These are phyloP conservation scores for Chirona hameri DNA, from an alignment of 2,888 invertebrate species.

Conservation along the genomic window DNA sequence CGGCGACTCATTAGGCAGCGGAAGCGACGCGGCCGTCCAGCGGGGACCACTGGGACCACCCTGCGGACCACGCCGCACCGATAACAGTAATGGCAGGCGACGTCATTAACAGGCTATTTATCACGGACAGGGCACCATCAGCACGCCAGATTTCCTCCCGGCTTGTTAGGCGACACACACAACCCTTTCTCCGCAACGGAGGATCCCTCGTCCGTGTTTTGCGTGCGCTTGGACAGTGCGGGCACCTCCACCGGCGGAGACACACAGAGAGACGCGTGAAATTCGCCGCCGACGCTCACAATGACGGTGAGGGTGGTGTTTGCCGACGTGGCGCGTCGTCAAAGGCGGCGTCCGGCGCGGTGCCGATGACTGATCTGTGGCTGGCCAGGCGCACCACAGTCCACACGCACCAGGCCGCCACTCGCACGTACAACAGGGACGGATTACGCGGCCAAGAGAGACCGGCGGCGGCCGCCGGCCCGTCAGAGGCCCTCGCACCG, in stretches of 20 bases:
- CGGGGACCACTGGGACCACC: background rate
- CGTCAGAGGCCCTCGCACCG: background rate
- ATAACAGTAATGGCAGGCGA: background rate
- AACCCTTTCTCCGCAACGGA: background rate
- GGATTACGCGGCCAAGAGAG: background rate
- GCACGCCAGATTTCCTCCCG: background rate
- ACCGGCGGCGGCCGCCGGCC: background rate
- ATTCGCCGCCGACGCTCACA: background rate
- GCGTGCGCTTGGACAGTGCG: background rate
- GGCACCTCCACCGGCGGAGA: background rate
- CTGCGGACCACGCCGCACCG: background rate
- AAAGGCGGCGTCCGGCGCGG: background rate
- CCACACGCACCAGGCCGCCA: background rate
- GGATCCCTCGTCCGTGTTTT: background rate
- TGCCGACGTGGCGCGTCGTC: background rate
- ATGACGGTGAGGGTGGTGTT: background rate
- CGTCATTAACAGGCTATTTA: conserved; percentile 12
- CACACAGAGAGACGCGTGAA: background rate
- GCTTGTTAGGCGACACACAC: background rate
- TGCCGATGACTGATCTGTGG: too few relatives aligned
- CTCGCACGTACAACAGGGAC: background rate
- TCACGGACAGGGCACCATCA: background rate
- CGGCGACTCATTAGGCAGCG: background rate
- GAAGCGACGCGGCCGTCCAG: background rate
- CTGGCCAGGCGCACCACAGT: too few relatives aligned